Base-by-base conservation (phyloP, 2,113 vertebrate species). In the Monopterus albus region DNA sequence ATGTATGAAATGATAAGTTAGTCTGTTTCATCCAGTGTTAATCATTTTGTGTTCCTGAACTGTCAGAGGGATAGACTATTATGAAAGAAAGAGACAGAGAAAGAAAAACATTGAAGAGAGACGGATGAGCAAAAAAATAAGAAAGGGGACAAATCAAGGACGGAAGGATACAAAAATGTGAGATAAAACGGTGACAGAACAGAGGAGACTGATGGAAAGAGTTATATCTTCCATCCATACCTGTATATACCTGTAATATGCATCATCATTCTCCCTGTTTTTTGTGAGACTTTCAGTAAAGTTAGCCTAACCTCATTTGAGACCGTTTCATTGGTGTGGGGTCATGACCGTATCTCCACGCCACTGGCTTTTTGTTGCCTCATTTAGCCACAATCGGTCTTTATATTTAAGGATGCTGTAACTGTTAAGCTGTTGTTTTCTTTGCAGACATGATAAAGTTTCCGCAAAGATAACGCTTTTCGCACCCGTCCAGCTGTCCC, bases 1-100 rank as follows among this genome's bases (percentile, higher is more conserved):
- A 83, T 86, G 75, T 75, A 72, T 33, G 66, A 60, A 72, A 81
- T 91, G 87, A 89, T 90, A 91, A 87, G 84, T 71, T 79, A 82
- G 82, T 36, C 72, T 12, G 36, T 63, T 66, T 79, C 79, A 79
- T 83, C 68, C 59, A 3, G 51, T 84, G 86, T 83, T 90, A 91
- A 90, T 90, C 88, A 89, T 68, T 79, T 86, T 80, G 35, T 86
- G 83, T 82, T 86, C 75, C 66, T 28, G 36, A 56, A 75, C 72
- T 79, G 73, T 57, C 64, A 75, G 35, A 61, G 62, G 71, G 78
- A 72, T 59, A 33, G 35, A 42, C n/a, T n/a, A 23, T 31, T 26
- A 53, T 38, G n/a, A 26, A 49, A 20, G 15, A 38, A 17, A 17
- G n/a, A 20, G 9, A 59, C 26, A 53, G 50, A 14, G 8, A 46